A percentile compares a stretch with the other conserved stretches of the same genome.
phyloP scores from a whole-genome alignment of 2,888 invertebrate genomes.

The Rhorus exstirpatorius region DNA sequence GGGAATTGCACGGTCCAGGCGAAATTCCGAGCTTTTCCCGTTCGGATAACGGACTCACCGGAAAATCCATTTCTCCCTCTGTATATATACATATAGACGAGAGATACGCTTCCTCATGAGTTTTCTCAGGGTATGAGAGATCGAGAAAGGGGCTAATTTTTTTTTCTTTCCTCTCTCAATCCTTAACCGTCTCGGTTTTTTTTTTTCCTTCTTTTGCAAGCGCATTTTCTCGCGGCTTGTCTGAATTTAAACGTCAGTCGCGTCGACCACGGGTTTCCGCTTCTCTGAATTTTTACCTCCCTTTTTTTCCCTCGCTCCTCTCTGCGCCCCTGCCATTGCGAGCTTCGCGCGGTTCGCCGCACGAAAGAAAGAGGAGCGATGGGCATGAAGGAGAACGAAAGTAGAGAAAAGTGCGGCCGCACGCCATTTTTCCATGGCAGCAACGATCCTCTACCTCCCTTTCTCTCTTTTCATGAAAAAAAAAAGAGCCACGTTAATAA shows the following conservation, averaged over 20 bases:
- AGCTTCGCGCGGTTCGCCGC: slow-evolving; percentile 50
- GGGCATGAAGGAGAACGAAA: slow-evolving; percentile 36
- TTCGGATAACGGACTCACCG: slow-evolving; percentile 39
- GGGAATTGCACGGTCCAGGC: slow-evolving; percentile 72
- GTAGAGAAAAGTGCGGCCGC: slow-evolving; percentile 65
- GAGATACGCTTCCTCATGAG: neutral
- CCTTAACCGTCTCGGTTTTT: neutral
- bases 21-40: slow-evolving; percentile 69
- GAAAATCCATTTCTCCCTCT: slow-evolving; percentile 21
- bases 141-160: slow-evolving; percentile 36
- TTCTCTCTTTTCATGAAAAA: slow-evolving; percentile 81
- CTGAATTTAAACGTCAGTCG: slow-evolving; percentile 63
- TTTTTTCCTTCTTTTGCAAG: slow-evolving; percentile 35
- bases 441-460: slow-evolving; percentile 21
- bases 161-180: slow-evolving; percentile 20
- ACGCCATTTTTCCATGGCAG: slow-evolving; percentile 81
- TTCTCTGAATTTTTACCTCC: slow-evolving; percentile 38
- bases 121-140: neutral
- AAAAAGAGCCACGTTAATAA: slow-evolving; percentile 84
- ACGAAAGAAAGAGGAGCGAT: slow-evolving; percentile 51
- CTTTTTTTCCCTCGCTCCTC: slow-evolving; percentile 30
- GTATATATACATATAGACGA: neutral
- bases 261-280: slow-evolving; percentile 49
- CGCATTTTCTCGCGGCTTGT: slow-evolving; percentile 39
- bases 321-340: slow-evolving; percentile 23